phyloP scores from a whole-genome alignment of 2,888 invertebrate genomes.

The Coelopa pilipes region DNA sequence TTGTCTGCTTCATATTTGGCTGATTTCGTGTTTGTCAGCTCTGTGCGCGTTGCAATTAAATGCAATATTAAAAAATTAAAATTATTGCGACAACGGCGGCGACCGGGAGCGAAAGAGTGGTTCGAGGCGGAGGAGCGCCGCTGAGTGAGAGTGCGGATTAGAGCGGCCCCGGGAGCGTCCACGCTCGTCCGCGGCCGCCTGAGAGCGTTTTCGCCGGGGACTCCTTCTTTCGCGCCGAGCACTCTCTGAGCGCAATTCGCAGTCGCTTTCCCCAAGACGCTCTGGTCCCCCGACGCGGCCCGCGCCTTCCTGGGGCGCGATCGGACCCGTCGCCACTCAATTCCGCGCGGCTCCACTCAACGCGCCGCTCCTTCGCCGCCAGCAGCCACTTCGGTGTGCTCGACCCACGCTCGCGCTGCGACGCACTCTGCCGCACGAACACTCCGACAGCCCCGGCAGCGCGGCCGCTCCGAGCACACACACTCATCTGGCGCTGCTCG shows the following conservation, averaged over 20 bases:
- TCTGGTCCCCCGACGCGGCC: too few species aligned
- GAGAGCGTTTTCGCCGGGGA: too few species aligned
- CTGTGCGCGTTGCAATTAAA: slow-evolving; percentile 18
- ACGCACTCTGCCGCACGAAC: slow-evolving; percentile 23
- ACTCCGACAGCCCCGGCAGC: slow-evolving; percentile 21
- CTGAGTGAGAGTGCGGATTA: too few species aligned
- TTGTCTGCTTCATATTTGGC: not conserved
- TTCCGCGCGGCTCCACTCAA: slow-evolving; percentile 16
- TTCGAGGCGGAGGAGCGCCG: too few species aligned
- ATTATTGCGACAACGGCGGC: slow-evolving; percentile 16
- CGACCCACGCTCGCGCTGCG: slow-evolving; percentile 1
- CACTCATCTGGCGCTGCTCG: not conserved
- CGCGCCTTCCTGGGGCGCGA: not conserved
- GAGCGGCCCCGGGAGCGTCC: too few species aligned
- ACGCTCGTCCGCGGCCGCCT: too few species aligned
- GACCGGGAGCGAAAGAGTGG: not conserved
- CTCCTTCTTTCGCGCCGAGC: too few species aligned
- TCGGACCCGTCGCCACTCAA: not conserved
- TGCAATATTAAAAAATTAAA: slow-evolving; percentile 29
- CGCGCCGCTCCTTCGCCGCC: not conserved
- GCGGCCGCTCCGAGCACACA: not conserved
- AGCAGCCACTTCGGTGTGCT: not conserved
- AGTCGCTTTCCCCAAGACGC: too few species aligned
- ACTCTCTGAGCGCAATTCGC: too few species aligned
- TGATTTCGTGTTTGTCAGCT: not conserved